Conservation (phyloP, 2,797 vertebrate species). For the Neomorphus geoffroyi region DNA sequence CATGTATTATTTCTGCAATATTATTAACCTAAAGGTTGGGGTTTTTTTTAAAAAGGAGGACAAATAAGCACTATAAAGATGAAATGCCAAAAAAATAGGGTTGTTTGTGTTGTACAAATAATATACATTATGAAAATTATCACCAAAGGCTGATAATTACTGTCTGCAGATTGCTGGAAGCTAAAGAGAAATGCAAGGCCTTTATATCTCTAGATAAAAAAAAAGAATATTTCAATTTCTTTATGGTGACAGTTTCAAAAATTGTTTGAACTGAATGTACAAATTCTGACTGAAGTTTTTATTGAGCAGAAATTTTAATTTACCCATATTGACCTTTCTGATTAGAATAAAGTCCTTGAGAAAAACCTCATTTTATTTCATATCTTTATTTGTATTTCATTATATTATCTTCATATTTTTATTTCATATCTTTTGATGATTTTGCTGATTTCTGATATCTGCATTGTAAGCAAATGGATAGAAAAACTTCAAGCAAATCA, state of each 20-base stretch:
- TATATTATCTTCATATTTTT: no score
- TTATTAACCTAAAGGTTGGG: not conserved
- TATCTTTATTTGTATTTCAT: no score
- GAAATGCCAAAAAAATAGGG: not conserved
- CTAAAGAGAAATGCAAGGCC: not conserved
- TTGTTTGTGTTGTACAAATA: not conserved
- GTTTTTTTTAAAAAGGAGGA: not conserved
- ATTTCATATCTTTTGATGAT: not conserved
- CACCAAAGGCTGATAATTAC: not conserved
- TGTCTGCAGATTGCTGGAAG: not conserved
- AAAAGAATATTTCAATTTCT: not conserved
- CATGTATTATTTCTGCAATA: not conserved
- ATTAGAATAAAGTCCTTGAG: not conserved
- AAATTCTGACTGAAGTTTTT: not conserved
- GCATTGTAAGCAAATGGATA: not conserved
- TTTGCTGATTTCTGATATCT: not conserved
- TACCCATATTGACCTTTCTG: not conserved
- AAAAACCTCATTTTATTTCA: not conserved
- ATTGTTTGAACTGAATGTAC: not conserved
- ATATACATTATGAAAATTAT: not conserved
- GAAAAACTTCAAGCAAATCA: not conserved
- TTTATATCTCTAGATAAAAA: not conserved
- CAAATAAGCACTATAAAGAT: not conserved
- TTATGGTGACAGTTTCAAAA: conserved; percentile 26
- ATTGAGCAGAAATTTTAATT: conserved; percentile 19